phyloP scores from a whole-genome alignment of 2,113 vertebrate genomes.

The Ictalurus punctatus region DNA sequence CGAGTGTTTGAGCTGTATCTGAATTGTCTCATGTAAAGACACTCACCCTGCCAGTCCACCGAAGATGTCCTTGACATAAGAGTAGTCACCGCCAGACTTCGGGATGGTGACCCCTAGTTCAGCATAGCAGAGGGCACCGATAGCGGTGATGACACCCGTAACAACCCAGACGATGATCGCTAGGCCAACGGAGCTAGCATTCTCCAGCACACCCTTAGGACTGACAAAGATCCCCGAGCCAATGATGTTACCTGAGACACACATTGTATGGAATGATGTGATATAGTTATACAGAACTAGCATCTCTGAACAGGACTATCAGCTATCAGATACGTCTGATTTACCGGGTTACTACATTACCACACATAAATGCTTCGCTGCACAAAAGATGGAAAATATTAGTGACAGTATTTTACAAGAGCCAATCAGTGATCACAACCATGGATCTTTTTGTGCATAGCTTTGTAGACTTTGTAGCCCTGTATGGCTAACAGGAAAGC shows the following conservation, averaged over 20 bases:
- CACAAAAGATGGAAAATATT: background rate
- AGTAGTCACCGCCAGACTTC: conserved; percentile 90
- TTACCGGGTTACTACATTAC: background rate
- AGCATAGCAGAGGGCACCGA: conserved; percentile 89
- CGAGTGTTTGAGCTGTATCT: background rate
- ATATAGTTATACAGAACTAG: background rate
- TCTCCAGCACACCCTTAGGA: conserved; percentile 89
- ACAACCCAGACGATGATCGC: conserved; percentile 88
- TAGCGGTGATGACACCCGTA: conserved; percentile 86
- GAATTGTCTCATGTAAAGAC: background rate
- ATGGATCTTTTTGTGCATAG: background rate
- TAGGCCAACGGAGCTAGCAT: conserved; percentile 86
- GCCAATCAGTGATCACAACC: background rate
- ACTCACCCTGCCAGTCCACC: conserved; percentile 87
- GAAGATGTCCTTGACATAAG: conserved; percentile 92
- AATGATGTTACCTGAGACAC: conserved; percentile 84
- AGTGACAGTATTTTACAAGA: background rate
- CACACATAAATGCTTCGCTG: background rate
- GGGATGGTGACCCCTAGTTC: conserved; percentile 92
- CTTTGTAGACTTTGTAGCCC: background rate
- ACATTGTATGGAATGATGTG: background rate
- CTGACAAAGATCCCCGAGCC: conserved; percentile 93
- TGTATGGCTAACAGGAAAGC: background rate
- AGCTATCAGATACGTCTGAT: background rate
- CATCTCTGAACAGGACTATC: background rate